phyloP scores from a whole-genome alignment of 2,888 invertebrate species.

The Oxystoma pomonae region DNA sequence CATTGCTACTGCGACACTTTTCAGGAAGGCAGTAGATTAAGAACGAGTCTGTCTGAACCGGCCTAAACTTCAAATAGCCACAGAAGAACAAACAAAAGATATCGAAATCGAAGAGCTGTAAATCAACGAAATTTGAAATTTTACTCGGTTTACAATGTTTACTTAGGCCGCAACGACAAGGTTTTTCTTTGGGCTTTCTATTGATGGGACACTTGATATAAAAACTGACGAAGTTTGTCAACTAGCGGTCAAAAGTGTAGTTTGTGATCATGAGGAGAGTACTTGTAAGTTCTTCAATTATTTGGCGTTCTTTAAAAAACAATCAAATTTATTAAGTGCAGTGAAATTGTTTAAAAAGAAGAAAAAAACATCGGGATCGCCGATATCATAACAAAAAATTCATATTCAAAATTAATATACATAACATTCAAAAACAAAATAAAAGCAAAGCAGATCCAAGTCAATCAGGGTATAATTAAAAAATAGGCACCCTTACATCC shows the following conservation, averaged over 20 bases:
- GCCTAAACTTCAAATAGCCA: neutral
- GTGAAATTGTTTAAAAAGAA: too few species aligned
- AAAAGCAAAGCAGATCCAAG: too few species aligned
- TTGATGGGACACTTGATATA: neutral
- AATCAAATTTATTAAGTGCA: too few species aligned
- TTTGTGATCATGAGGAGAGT: neutral
- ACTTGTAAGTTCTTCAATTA: neutral
- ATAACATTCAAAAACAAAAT: too few species aligned
- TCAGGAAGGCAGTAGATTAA: too few species aligned
- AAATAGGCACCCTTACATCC: too few species aligned
- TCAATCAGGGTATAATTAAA: too few species aligned
- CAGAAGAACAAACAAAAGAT: neutral
- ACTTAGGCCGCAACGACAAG: neutral
- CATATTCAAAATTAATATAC: too few species aligned
- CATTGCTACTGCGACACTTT: too few species aligned
- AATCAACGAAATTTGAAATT: neutral
- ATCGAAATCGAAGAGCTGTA: neutral
- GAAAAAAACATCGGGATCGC: too few species aligned
- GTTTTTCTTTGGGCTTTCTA: neutral
- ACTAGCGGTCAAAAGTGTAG: neutral
- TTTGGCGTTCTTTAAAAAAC: too few species aligned
- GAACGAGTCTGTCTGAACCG: neutral
- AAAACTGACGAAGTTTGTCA: neutral
- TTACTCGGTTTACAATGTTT: neutral
- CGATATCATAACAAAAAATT: too few species aligned